A percentile compares a stretch with the other conserved stretches of the same genome.
Conservation (phyloP, 1,140 invertebrate genomes). For the Drosophila hydei region DNA sequence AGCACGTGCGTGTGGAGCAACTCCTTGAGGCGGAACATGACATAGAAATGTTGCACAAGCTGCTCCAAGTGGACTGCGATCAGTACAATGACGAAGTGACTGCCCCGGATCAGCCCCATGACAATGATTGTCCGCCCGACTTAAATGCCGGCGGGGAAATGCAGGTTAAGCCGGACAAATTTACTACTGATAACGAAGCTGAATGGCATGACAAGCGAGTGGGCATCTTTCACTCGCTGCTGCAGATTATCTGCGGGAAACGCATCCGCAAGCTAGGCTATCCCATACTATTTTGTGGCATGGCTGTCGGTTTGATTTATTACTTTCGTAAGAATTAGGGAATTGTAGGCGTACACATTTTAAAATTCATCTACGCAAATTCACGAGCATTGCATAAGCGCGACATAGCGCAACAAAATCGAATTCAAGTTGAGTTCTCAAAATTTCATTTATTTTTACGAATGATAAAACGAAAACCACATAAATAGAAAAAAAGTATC, state of each 20-base stretch:
- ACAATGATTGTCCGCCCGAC: not conserved
- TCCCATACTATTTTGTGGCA: constrained; percentile 57
- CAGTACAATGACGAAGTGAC: not conserved
- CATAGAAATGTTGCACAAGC: constrained; percentile 46
- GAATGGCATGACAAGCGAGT: constrained; percentile 2
- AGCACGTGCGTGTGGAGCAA: constrained; percentile 47
- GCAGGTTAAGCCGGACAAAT: not conserved
- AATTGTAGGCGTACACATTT: constrained; percentile 11
- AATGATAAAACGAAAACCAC: too few relatives aligned
- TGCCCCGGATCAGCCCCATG: not conserved
- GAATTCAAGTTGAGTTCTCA: constrained; percentile 31
- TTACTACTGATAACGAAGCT: not conserved
- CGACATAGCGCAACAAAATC: constrained; percentile 39
- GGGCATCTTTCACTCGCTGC: constrained; percentile 22
- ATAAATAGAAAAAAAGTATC: constrained; percentile 42
- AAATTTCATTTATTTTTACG: constrained; percentile 48
- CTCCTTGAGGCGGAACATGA: constrained; percentile 47
- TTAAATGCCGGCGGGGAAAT: not conserved
- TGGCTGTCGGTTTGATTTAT: constrained; percentile 60
- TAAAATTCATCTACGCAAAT: constrained; percentile 5
- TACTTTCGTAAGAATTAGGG: constrained; percentile 56
- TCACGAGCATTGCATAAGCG: not conserved
- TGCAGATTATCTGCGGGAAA: constrained; percentile 30
- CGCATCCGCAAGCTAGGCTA: constrained; percentile 35
- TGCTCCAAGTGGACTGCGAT: constrained; percentile 30